Conservation (phyloP, 53 echinoderm and acorn worm species). For the Crossaster papposus region DNA sequence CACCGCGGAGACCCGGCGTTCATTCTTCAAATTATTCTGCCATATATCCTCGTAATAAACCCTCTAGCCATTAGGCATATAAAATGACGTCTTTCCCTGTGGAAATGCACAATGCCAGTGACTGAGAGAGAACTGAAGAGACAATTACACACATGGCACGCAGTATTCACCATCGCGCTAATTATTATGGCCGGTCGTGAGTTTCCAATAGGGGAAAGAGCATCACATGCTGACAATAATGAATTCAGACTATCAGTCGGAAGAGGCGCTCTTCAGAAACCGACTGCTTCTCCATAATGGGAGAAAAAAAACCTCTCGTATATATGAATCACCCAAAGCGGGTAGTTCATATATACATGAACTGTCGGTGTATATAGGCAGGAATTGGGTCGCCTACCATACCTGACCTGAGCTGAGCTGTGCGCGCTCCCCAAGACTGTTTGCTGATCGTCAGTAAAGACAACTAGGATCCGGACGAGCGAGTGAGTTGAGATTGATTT, state of each 20-base stretch:
- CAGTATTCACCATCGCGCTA: conserved; percentile 14
- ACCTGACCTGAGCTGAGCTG: no score
- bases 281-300: conserved; percentile 10
- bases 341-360: background rate
- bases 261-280: conserved; percentile 24
- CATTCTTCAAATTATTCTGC: conserved; percentile 26
- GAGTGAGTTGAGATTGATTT: conserved; percentile 18
- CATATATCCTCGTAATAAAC: conserved; percentile 17
- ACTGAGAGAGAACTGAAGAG: background rate
- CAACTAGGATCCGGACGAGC: background rate
- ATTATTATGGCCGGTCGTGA: conserved; percentile 19
- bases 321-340: conserved; percentile 5
- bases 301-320: background rate
- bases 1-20: background rate
- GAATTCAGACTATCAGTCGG: conserved; percentile 21
- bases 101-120: conserved; percentile 22
- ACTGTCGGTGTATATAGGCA: background rate
- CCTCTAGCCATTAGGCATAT: conserved; percentile 42
- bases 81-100: conserved; percentile 38
- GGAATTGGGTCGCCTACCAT: background rate
- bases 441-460: conserved; percentile 18
- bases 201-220: background rate
- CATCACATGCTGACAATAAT: conserved; percentile 9
- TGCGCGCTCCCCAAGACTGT: background rate
- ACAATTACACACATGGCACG: background rate